phyloP scores from a whole-genome alignment of 2,888 invertebrate species.

The Mimachlamys varia region DNA sequence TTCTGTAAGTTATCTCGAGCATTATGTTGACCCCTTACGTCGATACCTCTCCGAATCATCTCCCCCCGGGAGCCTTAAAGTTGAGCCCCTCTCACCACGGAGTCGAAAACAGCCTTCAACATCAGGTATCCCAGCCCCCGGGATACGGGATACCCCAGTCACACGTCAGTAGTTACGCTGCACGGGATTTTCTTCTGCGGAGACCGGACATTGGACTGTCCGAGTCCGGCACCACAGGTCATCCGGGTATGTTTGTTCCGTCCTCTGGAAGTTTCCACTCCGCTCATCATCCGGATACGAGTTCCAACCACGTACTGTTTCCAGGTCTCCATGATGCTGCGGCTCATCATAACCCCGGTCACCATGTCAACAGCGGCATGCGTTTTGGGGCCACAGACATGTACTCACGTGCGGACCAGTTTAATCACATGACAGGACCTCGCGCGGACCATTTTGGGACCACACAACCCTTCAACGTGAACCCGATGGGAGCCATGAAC shows the following conservation, averaged over 20 bases:
- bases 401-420: conserved; percentile 78
- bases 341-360: conserved; percentile 67
- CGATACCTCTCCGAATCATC: conserved; percentile 85
- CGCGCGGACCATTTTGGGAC: conserved; percentile 67
- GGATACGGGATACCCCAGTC: conserved; percentile 74
- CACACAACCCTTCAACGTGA: conserved; percentile 66
- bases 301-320: conserved; percentile 75
- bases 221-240: conserved; percentile 74
- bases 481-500: conserved; percentile 71
- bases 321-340: conserved; percentile 79
- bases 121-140: conserved; percentile 79
- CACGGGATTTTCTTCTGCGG: conserved; percentile 91
- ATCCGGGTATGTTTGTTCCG: conserved; percentile 84
- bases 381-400: conserved; percentile 80
- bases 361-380: conserved; percentile 78
- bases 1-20: neutral
- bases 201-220: conserved; percentile 83
- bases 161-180: conserved; percentile 87
- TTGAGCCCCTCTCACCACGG: conserved; percentile 80
- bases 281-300: conserved; percentile 77
- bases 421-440: conserved; percentile 72
- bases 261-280: conserved; percentile 75
- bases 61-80: conserved; percentile 79
- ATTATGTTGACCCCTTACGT: conserved; percentile 93
- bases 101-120: conserved; percentile 58